Conservation (phyloP, 2,888 invertebrate species). For the Lymantria monacha region DNA sequence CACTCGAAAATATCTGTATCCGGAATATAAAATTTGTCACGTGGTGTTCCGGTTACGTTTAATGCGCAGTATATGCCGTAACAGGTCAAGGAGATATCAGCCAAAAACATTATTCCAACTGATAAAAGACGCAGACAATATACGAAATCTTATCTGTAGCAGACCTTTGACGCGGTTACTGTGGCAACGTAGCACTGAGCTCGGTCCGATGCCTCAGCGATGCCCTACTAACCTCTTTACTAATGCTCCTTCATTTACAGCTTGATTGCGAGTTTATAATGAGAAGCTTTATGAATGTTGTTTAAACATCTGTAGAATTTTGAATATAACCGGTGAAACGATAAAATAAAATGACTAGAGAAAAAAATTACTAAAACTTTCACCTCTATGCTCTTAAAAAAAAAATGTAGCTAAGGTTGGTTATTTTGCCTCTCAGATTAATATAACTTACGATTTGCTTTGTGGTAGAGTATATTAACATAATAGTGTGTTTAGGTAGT, state of each 20-base stretch:
- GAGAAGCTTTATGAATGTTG: background rate
- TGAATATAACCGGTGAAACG: too few species aligned
- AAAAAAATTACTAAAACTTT: too few species aligned
- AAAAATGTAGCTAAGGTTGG: too few species aligned
- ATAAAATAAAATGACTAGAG: too few species aligned
- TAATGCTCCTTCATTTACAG: constrained; percentile 6
- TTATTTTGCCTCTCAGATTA: too few species aligned
- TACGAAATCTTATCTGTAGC: constrained; percentile 43
- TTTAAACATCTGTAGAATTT: background rate
- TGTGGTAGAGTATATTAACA: too few species aligned
- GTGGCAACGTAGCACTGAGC: constrained; percentile 18
- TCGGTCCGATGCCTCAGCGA: constrained; percentile 30
- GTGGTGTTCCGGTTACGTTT: constrained; percentile 6
- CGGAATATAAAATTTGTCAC: too few species aligned
- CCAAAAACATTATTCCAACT: constrained; percentile 39
- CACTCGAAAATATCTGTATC: too few species aligned
- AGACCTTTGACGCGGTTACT: constrained; percentile 30
- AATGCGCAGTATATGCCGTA: constrained; percentile 58
- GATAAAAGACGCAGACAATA: constrained; percentile 45
- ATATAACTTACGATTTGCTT: too few species aligned
- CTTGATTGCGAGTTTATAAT: background rate
- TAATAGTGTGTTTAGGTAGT: too few species aligned
- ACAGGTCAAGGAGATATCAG: constrained; percentile 61
- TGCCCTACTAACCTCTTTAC: constrained; percentile 64
- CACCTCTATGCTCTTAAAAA: too few species aligned